Conservation (phyloP, 2,888 invertebrate genomes). For the Meta bourneti region DNA sequence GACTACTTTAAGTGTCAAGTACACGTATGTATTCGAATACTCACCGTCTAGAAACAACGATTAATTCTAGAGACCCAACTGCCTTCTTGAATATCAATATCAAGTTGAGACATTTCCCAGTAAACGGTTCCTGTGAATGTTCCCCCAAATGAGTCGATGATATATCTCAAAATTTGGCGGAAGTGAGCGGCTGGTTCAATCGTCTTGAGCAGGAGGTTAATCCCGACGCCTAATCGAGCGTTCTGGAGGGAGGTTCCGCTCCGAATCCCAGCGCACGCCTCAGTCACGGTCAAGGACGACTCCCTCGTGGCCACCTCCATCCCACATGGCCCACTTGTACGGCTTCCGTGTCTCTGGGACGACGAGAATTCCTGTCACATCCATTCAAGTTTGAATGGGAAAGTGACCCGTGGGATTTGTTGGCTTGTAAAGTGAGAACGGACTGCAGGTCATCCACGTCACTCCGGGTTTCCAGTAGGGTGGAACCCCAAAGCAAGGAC, state of each 20-base stretch:
- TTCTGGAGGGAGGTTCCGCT: conserved; percentile 15
- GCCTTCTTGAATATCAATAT: no score
- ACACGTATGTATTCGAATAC: no score
- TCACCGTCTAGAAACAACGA: no score
- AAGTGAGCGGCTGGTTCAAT: no score
- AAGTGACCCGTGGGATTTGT: neutral
- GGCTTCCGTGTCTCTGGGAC: neutral
- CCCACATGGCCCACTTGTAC: neutral
- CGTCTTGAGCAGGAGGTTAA: no score
- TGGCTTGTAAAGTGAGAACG: neutral
- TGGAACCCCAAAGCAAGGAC: no score
- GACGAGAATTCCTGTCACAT: neutral
- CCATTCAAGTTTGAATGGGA: neutral
- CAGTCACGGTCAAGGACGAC: conserved; percentile 46
- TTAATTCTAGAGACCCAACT: no score
- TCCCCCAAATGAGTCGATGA: no score
- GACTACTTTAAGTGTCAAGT: no score
- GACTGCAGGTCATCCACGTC: neutral
- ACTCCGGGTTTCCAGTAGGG: neutral
- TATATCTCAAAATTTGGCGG: no score
- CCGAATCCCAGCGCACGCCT: neutral
- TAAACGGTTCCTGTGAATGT: neutral
- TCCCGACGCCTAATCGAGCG: neutral
- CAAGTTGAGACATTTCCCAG: no score
- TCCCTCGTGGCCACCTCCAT: neutral